These are phyloP conservation scores for Sycobia sp. DNA, from an alignment of 1,140 invertebrate species.

Conservation along the genomic window DNA sequence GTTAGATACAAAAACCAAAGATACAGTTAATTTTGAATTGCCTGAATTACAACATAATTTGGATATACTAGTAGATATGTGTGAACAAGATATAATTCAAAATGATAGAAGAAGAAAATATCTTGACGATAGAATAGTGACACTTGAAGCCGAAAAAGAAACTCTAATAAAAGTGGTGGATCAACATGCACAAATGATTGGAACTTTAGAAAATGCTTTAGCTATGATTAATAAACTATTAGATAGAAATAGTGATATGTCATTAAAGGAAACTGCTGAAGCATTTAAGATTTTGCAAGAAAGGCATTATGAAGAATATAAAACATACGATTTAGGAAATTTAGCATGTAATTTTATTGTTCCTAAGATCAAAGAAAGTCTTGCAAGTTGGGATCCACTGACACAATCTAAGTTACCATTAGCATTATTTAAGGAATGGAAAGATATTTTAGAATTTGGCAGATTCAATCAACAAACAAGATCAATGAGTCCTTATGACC, in stretches of 20 bases:
- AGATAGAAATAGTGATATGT: slow-evolving; percentile 65
- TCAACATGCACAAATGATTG: slow-evolving; percentile 77
- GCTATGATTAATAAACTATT: slow-evolving; percentile 73
- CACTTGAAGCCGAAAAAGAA: slow-evolving; percentile 79
- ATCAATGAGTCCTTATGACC: slow-evolving; percentile 77
- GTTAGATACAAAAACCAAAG: slow-evolving; percentile 64
- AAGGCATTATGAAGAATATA: slow-evolving; percentile 68
- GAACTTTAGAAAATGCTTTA: slow-evolving; percentile 75
- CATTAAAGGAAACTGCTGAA: slow-evolving; percentile 73
- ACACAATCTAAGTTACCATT: slow-evolving; percentile 67
- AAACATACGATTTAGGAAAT: slow-evolving; percentile 69
- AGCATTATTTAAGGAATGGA: slow-evolving; percentile 76
- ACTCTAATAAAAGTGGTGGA: slow-evolving; percentile 72
- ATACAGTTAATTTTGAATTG: slow-evolving; percentile 71
- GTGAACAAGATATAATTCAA: slow-evolving; percentile 92
- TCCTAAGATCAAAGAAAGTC: slow-evolving; percentile 70
- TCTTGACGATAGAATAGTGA: slow-evolving; percentile 77
- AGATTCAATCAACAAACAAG: slow-evolving; percentile 56
- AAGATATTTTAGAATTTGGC: slow-evolving; percentile 66
- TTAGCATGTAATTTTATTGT: slow-evolving; percentile 71
- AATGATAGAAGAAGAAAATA: slow-evolving; percentile 81
- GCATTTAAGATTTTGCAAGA: slow-evolving; percentile 77
- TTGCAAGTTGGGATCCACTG: slow-evolving; percentile 78
- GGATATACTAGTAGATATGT: slow-evolving; percentile 87
- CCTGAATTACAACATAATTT: slow-evolving; percentile 94